These are phyloP conservation scores for Calyptomena viridis DNA, from an alignment of 2,113 vertebrate species.

Conservation along the genomic window DNA sequence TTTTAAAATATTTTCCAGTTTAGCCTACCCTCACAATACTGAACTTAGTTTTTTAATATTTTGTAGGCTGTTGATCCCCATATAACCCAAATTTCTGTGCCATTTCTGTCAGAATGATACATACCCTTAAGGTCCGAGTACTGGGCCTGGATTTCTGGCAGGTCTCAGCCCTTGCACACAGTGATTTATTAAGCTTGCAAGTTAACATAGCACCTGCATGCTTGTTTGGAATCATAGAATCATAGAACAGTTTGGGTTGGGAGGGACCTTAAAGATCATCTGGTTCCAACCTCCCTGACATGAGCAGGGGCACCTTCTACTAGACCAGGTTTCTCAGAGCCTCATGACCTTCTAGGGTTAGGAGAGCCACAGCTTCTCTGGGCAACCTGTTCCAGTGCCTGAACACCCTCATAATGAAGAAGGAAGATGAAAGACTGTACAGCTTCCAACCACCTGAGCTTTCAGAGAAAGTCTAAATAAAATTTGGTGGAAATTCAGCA, in stretches of 20 bases:
- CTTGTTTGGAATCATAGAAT: neutral
- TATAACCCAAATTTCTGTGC: neutral
- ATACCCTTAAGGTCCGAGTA: fast-evolving
- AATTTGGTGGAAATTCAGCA: neutral
- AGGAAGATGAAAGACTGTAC: neutral
- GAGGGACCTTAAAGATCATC: neutral
- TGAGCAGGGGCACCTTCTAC: neutral
- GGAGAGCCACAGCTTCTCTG: neutral
- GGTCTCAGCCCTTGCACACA: neutral
- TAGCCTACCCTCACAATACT: neutral
- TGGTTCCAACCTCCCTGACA: neutral
- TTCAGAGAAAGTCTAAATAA: neutral
- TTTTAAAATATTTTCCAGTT: neutral
- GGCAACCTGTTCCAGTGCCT: neutral
- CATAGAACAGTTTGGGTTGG: neutral
- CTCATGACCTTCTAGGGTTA: neutral
- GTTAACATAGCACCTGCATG: neutral
- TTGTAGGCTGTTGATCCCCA: neutral
- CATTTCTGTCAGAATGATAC: neutral
- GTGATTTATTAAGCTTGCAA: neutral
- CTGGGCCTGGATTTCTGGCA: neutral
- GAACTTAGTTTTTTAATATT: neutral
- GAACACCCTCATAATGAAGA: neutral
- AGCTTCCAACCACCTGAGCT: neutral
- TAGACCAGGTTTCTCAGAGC: neutral